Evolutionary conservation across 2,888 invertebrate species (phyloP).

Genomic region (Panopea generosa): DNA sequence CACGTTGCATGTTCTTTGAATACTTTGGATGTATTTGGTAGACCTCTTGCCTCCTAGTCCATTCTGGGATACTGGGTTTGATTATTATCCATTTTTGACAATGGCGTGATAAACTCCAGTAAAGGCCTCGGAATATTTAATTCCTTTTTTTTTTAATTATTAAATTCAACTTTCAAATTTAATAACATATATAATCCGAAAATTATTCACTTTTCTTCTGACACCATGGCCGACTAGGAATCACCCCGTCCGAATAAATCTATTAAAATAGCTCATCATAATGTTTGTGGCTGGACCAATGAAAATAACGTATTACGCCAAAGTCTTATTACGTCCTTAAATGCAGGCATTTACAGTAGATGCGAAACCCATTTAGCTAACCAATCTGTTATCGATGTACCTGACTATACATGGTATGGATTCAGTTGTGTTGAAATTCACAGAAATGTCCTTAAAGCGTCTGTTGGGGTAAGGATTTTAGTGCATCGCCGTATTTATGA

Average conservation of each 20-base stretch:
- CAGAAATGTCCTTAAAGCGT: constrained; percentile 36
- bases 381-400: constrained; percentile 14
- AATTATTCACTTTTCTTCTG: too few relatives aligned
- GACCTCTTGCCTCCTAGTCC: too few relatives aligned
- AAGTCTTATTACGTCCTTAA: constrained; percentile 23
- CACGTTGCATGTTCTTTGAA: too few relatives aligned
- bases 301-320: constrained; percentile 32
- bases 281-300: constrained; percentile 57
- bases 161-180: too few relatives aligned
- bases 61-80: too few relatives aligned
- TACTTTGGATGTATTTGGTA: too few relatives aligned
- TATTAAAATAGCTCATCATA: constrained; percentile 39
- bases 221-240: too few relatives aligned
- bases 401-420: constrained; percentile 40
- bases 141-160: too few relatives aligned
- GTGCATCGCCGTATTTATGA: constrained; percentile 21
- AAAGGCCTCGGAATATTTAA: too few relatives aligned
- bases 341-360: constrained; percentile 37
- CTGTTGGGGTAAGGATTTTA: constrained; percentile 47
- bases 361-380: constrained; percentile 40
- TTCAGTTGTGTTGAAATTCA: constrained; percentile 26
- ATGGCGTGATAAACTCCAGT: too few relatives aligned
- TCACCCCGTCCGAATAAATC: constrained; percentile 24
- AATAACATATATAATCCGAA: too few relatives aligned
- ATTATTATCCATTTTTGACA: too few relatives aligned